These are phyloP conservation scores for Taxidea taxus DNA, from an alignment of 2,113 vertebrate genomes.

Conservation along the genomic window DNA sequence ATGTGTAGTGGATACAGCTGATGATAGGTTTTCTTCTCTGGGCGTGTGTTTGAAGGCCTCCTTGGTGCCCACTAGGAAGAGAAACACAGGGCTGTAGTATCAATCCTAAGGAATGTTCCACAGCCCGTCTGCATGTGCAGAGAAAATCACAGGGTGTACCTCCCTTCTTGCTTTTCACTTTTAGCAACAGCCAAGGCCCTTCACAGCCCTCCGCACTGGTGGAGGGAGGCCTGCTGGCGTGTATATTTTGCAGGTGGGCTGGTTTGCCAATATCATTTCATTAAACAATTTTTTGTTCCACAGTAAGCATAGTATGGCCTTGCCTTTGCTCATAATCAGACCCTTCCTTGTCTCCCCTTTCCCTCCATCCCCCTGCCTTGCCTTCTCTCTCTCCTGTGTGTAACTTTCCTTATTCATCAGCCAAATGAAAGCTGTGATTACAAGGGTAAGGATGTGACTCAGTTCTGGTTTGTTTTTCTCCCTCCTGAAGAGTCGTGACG, in stretches of 20 bases:
- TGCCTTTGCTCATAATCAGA: not conserved
- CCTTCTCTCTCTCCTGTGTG: not conserved
- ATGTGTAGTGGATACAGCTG: not conserved
- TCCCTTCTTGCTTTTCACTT: not conserved
- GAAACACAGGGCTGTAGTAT: not conserved
- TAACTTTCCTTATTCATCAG: not conserved
- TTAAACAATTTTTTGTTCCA: not conserved
- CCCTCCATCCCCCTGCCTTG: not conserved
- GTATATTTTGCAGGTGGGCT: not conserved
- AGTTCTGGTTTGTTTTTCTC: slow-evolving; percentile 1
- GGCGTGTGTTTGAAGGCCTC: not conserved
- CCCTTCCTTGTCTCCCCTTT: not conserved
- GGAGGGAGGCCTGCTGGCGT: rapidly evolving
- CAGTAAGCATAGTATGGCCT: not conserved
- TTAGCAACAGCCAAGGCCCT: not conserved
- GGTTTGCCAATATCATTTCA: not conserved
- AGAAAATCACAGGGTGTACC: not conserved
- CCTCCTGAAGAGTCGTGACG: not conserved
- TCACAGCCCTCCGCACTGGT: not conserved
- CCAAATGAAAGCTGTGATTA: slow-evolving; percentile 6
- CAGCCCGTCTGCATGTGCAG: not conserved
- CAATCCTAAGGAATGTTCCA: not conserved
- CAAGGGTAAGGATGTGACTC: not conserved
- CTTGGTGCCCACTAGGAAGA: not conserved
- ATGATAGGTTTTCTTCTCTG: not conserved